Percentiles rank a stretch among this genome's conserved stretches.
Evolutionary conservation across 1,140 invertebrate genomes (phyloP).

Genomic region (Octopus bimaculoides): DNA sequence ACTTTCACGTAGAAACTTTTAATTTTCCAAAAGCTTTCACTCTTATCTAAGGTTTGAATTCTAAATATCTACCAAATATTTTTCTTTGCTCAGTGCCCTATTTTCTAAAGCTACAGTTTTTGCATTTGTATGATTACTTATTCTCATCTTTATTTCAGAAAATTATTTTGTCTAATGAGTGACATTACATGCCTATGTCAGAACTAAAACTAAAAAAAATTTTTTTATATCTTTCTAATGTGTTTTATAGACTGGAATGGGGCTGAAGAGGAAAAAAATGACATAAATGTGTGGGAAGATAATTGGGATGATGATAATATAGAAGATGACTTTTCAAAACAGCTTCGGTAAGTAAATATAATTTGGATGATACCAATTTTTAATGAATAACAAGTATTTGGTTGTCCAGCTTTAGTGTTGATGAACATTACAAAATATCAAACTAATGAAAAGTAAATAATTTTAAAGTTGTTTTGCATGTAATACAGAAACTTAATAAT

Average conservation of each 20-base stretch:
- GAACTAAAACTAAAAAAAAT: too few relatives aligned
- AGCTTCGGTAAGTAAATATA: constrained; percentile 69
- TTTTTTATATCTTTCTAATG: too few relatives aligned
- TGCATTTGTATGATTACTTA: too few relatives aligned
- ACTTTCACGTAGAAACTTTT: too few relatives aligned
- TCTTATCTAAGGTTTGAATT: too few relatives aligned
- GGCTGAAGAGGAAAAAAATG: constrained; percentile 87
- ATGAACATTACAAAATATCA: neutral
- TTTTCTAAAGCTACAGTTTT: too few relatives aligned
- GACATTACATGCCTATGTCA: too few relatives aligned
- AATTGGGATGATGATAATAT: constrained; percentile 99
- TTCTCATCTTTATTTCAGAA: too few relatives aligned
- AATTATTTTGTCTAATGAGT: too few relatives aligned
- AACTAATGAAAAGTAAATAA: neutral
- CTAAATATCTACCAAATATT: too few relatives aligned
- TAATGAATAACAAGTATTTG: constrained; percentile 10
- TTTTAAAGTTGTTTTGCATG: neutral
- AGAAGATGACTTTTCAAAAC: constrained; percentile 95
- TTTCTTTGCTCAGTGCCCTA: too few relatives aligned
- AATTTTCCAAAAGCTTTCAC: too few relatives aligned
- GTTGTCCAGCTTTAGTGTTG: constrained; percentile 9
- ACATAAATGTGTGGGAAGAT: constrained; percentile 98
- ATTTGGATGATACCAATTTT: neutral
- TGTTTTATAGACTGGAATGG: constrained; percentile 77
- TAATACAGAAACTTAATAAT: neutral